These are phyloP conservation scores for Noctua pronuba DNA, from an alignment of 2,888 invertebrate species.

Conservation along the genomic window DNA sequence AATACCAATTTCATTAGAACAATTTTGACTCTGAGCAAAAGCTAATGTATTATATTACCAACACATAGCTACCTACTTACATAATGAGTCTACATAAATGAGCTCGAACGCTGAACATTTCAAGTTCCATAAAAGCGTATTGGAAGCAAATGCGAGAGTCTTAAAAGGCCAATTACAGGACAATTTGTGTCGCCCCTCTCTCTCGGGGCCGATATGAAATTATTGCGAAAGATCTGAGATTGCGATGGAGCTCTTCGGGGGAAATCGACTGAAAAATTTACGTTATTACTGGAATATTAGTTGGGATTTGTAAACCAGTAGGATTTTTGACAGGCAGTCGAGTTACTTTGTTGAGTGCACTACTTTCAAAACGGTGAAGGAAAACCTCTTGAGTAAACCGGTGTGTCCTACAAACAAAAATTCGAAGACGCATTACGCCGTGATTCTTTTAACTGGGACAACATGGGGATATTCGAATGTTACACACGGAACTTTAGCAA, in stretches of 20 bases:
- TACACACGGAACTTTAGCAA: not conserved
- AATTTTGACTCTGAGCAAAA: not conserved
- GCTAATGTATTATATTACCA: conserved; percentile 32
- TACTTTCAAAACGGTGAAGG: not conserved
- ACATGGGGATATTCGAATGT: not conserved
- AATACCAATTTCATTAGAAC: not conserved
- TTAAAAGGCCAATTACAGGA: conserved; percentile 89
- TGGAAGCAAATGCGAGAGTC: conserved; percentile 79
- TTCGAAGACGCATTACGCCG: not conserved
- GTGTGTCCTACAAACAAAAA: not conserved
- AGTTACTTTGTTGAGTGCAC: not conserved
- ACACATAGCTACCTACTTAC: conserved; percentile 14
- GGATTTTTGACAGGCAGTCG: not conserved
- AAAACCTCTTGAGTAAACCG: not conserved
- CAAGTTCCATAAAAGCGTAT: conserved; percentile 80
- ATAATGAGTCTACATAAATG: conserved; percentile 39
- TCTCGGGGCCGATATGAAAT: conserved; percentile 80
- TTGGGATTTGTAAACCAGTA: conserved; percentile 21
- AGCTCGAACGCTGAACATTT: conserved; percentile 66
- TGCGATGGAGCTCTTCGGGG: conserved; percentile 70
- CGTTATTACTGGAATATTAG: conserved; percentile 40
- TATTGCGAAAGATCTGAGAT: conserved; percentile 80
- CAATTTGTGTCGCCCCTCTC: conserved; percentile 84
- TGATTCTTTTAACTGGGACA: not conserved
- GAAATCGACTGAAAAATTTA: conserved; percentile 74